Evolutionary conservation across 1,140 invertebrate genomes (phyloP).

Genomic region (Heliconius hermathena): DNA sequence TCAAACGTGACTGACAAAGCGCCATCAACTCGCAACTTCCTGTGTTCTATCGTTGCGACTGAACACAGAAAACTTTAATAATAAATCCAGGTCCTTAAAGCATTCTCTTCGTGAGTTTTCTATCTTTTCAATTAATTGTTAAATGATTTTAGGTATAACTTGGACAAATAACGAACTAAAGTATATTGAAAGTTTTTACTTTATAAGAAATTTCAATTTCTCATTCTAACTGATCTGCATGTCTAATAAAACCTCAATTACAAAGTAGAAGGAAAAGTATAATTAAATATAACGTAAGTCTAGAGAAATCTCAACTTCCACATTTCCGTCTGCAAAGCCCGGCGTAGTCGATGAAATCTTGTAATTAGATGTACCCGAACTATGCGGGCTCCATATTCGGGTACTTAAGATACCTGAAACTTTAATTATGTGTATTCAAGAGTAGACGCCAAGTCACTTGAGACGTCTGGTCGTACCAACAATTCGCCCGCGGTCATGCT

Average conservation of each 20-base stretch:
- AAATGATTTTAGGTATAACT: not conserved
- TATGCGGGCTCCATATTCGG: slow-evolving; percentile 39
- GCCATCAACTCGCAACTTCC: slow-evolving; percentile 7
- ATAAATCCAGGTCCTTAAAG: not conserved
- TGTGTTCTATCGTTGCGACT: not conserved
- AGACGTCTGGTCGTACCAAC: slow-evolving; percentile 68
- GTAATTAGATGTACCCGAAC: slow-evolving; percentile 29
- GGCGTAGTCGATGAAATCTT: slow-evolving; percentile 8
- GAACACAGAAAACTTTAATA: not conserved
- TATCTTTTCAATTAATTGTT: not conserved
- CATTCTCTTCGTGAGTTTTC: not conserved
- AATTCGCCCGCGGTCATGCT: slow-evolving; percentile 43
- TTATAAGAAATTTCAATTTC: not conserved
- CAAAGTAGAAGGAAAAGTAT: not conserved
- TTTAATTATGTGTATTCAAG: slow-evolving; percentile 65
- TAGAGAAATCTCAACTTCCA: slow-evolving; percentile 14
- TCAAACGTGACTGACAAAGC: slow-evolving; percentile 18
- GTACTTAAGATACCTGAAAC: slow-evolving; percentile 50
- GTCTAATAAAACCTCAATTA: not conserved
- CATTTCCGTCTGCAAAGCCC: slow-evolving; percentile 5
- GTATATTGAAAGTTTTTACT: not conserved
- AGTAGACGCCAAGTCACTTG: slow-evolving; percentile 63
- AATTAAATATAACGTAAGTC: slow-evolving; percentile 13
- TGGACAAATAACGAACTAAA: not conserved
- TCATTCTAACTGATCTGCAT: not conserved